Conservation (phyloP, 2,888 invertebrate genomes). For the Dromius quadrimaculatus region DNA sequence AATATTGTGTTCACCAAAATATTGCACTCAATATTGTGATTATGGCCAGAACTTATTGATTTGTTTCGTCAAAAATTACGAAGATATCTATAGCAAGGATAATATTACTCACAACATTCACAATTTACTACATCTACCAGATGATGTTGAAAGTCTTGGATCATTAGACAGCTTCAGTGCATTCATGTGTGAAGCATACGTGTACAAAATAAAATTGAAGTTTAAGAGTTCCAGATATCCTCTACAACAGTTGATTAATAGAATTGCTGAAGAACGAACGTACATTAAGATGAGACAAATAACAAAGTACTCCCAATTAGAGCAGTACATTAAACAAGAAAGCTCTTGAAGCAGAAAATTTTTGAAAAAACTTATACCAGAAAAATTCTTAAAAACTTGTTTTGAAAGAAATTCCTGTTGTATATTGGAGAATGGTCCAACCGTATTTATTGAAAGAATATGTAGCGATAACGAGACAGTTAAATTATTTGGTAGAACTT, state of each 20-base stretch:
- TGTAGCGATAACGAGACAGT: slow-evolving; percentile 2
- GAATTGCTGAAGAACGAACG: background rate
- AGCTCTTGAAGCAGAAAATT: background rate
- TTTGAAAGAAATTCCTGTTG: slow-evolving; percentile 9
- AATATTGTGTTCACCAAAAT: background rate
- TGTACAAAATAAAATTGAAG: slow-evolving; percentile 47
- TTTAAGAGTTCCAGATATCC: slow-evolving; percentile 12
- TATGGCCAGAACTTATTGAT: background rate
- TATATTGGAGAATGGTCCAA: background rate
- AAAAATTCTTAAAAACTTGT: slow-evolving; percentile 7
- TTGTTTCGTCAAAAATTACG: slow-evolving; percentile 50
- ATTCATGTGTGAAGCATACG: slow-evolving; percentile 52
- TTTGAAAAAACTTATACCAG: slow-evolving; percentile 9
- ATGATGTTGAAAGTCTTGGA: slow-evolving; percentile 53
- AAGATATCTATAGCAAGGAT: slow-evolving; percentile 54
- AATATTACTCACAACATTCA: slow-evolving; percentile 57
- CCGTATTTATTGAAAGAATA: background rate
- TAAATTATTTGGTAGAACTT: background rate
- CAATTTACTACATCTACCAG: slow-evolving; percentile 54
- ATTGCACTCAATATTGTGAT: background rate
- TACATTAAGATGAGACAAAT: background rate
- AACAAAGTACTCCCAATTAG: background rate
- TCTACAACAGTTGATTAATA: background rate
- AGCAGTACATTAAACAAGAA: background rate
- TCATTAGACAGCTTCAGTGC: slow-evolving; percentile 48